Evolutionary conservation across 2,888 invertebrate genomes (phyloP).

Genomic region (Trisateles emortualis): DNA sequence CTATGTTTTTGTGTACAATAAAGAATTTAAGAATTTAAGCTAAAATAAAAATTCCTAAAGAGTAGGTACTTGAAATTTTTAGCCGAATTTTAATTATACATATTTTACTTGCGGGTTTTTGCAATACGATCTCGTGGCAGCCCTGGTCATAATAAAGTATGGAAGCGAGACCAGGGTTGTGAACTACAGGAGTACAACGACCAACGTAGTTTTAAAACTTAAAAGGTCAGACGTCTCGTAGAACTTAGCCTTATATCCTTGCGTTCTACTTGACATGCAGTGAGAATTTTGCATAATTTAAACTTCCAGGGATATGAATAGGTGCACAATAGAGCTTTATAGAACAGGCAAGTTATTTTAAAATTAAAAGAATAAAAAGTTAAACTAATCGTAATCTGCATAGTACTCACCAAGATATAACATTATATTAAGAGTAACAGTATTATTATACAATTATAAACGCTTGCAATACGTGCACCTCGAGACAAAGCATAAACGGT

Average conservation of each 20-base stretch:
- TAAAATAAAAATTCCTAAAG: no score
- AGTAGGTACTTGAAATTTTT: no score
- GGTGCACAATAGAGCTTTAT: background rate
- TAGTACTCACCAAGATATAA: no score
- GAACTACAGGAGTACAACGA: background rate
- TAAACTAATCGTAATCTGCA: no score
- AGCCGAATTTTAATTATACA: no score
- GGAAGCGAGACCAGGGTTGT: conserved; percentile 4
- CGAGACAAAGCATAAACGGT: no score
- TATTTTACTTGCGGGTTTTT: no score
- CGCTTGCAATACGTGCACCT: no score
- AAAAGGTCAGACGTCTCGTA: conserved; percentile 5
- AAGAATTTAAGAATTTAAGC: no score
- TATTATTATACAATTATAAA: no score
- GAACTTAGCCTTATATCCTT: conserved; percentile 6
- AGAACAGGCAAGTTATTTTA: background rate
- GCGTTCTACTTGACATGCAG: conserved; percentile 4
- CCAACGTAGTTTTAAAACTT: conserved; percentile 1
- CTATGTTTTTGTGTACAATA: no score
- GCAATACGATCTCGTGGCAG: background rate
- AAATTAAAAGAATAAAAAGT: background rate
- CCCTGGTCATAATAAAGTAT: conserved; percentile 9
- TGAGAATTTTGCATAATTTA: conserved; percentile 23
- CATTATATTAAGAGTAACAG: no score
- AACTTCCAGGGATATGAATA: conserved; percentile 17